A percentile compares a stretch with the other conserved stretches of the same genome.
phyloP scores from a whole-genome alignment of 2,113 vertebrate genomes.

The Gadus chalcogrammus region DNA sequence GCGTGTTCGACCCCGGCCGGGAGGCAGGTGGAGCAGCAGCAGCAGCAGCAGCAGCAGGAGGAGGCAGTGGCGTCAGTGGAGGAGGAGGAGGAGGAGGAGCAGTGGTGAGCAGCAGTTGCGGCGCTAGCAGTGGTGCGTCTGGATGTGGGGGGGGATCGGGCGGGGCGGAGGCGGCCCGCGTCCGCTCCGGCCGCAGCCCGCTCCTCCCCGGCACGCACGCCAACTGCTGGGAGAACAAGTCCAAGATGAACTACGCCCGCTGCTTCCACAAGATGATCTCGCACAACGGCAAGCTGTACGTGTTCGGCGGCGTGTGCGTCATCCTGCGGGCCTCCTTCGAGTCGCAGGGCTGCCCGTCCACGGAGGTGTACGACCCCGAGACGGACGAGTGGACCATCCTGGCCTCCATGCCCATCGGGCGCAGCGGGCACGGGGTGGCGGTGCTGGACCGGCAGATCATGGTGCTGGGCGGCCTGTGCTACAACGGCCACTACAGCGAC shows the following conservation, averaged over 20 bases:
- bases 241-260: constrained; percentile 99
- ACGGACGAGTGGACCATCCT: constrained; percentile 97
- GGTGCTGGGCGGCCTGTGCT: constrained; percentile 97
- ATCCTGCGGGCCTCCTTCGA: constrained; percentile 96
- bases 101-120: constrained; percentile 6
- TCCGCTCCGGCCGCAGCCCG: constrained; percentile 75
- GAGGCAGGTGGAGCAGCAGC: constrained; percentile 69
- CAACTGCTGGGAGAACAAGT: constrained; percentile 99
- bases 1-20: constrained; percentile 94
- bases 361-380: constrained; percentile 95
- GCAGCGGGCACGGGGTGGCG: constrained; percentile 96
- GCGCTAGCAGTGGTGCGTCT: background rate
- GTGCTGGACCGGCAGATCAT: constrained; percentile 97
- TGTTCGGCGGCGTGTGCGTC: constrained; percentile 97
- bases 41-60: background rate
- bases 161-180: constrained; percentile 76
- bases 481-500: constrained; percentile 99
- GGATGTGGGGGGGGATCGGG: constrained; percentile 24
- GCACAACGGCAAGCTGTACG: constrained; percentile 96
- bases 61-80: background rate
- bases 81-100: constrained; percentile 45
- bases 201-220: constrained; percentile 74
- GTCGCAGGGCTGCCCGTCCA: constrained; percentile 97
- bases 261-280: constrained; percentile 99
- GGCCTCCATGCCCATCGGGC: constrained; percentile 98